These are phyloP conservation scores for Brienomyrus longianalis DNA, from an alignment of 2,113 vertebrate species.

Conservation along the genomic window DNA sequence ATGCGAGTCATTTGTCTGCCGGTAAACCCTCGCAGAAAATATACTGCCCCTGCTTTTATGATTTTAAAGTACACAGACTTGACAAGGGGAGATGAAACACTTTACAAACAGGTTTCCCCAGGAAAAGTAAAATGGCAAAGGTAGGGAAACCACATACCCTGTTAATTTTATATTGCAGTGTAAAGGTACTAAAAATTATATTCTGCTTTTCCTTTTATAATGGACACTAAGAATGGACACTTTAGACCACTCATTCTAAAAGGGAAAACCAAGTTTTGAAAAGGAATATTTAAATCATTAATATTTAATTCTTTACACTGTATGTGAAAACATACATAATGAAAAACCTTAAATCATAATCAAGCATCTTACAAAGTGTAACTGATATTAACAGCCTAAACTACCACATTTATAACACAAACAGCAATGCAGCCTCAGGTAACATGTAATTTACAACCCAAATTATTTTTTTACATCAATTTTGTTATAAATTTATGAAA, in stretches of 20 bases:
- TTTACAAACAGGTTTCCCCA: not conserved
- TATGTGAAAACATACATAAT: not conserved
- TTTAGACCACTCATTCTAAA: not conserved
- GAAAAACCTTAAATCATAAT: not conserved
- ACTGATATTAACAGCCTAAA: not conserved
- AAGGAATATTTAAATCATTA: not conserved
- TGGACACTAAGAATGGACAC: not conserved
- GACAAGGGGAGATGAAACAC: not conserved
- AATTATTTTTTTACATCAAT: not conserved
- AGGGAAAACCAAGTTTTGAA: not conserved
- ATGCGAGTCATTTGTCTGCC: not conserved
- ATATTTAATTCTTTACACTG: not conserved
- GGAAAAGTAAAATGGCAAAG: not conserved
- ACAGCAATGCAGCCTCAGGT: not conserved
- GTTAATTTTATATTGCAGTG: not conserved
- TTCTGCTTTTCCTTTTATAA: not conserved
- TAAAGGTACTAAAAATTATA: not conserved
- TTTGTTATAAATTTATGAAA: not conserved
- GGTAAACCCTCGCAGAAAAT: not conserved
- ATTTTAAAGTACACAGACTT: not conserved
- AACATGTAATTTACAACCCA: not conserved
- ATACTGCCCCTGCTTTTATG: not conserved
- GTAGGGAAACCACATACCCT: too few species aligned
- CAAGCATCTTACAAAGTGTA: not conserved
- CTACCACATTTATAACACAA: not conserved